Conservation (phyloP, 2,113 vertebrate genomes). For the Delphinapterus leucas region DNA sequence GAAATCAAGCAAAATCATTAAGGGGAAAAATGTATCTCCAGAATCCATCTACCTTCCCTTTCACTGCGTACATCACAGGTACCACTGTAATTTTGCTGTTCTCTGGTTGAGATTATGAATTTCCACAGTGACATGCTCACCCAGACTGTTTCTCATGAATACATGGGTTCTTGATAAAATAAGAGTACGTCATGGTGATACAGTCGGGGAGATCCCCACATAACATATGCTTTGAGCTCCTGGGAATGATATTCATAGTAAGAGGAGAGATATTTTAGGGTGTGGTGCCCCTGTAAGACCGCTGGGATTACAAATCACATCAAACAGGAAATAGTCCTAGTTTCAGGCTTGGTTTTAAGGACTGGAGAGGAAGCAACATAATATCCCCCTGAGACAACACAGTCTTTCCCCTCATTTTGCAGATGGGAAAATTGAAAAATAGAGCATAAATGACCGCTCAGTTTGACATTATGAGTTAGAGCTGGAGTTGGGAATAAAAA, state of each 20-base stretch:
- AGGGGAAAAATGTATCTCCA: not conserved
- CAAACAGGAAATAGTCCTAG: not conserved
- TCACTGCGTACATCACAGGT: not conserved
- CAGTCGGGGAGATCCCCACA: not conserved
- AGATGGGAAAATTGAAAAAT: conserved; percentile 43
- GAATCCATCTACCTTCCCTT: not conserved
- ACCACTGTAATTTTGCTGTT: not conserved
- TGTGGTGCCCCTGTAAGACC: not conserved
- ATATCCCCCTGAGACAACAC: not conserved
- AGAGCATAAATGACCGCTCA: not conserved
- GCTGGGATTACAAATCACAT: not conserved
- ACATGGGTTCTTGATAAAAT: not conserved
- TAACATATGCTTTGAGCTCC: not conserved
- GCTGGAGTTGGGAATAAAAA: not conserved
- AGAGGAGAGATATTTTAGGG: not conserved
- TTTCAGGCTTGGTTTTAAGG: conserved; percentile 29
- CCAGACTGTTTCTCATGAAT: not conserved
- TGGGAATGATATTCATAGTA: not conserved
- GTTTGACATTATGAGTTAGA: not conserved
- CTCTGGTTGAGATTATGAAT: not conserved
- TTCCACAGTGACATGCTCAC: not conserved
- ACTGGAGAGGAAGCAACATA: conserved; percentile 13
- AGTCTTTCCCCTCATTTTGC: conserved; percentile 10
- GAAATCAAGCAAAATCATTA: not conserved
- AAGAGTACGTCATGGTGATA: not conserved